These are phyloP conservation scores for Campylomormyrus tamandua DNA, from an alignment of 2,113 vertebrate genomes.

Conservation along the genomic window DNA sequence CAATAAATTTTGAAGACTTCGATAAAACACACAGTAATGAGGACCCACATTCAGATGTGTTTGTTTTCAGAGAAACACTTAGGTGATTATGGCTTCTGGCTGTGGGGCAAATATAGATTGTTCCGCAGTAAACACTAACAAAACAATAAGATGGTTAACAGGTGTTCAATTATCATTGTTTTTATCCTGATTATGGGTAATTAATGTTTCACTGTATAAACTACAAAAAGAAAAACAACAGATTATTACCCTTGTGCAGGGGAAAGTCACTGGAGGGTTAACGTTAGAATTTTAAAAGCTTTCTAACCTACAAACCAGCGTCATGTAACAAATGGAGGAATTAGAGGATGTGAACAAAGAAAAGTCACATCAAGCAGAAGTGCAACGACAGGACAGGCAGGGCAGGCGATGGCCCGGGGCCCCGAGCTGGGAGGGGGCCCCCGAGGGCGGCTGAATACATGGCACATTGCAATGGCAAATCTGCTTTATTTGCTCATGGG, in stretches of 20 bases:
- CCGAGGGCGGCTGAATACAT: not conserved
- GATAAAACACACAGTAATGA: not conserved
- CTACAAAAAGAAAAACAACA: not conserved
- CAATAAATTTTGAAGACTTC: not conserved
- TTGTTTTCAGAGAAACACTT: not conserved
- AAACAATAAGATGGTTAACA: conserved; percentile 7
- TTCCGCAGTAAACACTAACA: not conserved
- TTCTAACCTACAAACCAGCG: not conserved
- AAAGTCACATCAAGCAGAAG: not conserved
- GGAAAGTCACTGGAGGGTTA: not conserved
- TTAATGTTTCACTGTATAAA: not conserved
- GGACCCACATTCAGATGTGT: not conserved
- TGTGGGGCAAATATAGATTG: not conserved
- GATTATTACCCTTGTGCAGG: not conserved
- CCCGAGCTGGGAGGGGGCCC: not conserved
- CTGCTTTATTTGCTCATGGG: not conserved
- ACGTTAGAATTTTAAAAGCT: not conserved
- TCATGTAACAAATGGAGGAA: not conserved
- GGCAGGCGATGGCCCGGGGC: not conserved
- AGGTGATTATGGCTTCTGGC: not conserved
- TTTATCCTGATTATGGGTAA: not conserved
- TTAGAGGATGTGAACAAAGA: not conserved
- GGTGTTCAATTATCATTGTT: not conserved
- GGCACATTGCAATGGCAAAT: not conserved
- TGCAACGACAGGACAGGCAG: not conserved